Conservation (phyloP, 2,113 vertebrate species). For the Burhinus bistriatus region DNA sequence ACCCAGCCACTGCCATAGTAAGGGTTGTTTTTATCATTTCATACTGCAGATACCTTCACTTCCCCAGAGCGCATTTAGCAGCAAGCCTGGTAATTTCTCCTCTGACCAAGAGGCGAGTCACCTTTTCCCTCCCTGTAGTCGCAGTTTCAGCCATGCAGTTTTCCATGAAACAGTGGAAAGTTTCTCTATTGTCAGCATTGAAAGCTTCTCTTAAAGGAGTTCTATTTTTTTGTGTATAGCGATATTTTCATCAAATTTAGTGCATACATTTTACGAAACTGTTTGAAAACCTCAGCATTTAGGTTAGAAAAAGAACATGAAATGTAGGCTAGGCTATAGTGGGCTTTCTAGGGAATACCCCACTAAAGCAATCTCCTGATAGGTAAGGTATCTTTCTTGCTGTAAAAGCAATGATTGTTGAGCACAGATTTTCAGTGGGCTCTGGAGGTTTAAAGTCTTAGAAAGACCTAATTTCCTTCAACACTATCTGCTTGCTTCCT, state of each 20-base stretch:
- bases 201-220: neutral
- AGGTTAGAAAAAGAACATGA: neutral
- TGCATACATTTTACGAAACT: neutral
- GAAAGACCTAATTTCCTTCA: constrained; percentile 20
- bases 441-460: constrained; percentile 16
- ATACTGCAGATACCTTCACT: neutral
- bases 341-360: constrained; percentile 44
- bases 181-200: neutral
- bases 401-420: neutral
- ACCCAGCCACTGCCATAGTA: fast-evolving
- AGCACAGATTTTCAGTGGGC: constrained; percentile 5
- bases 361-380: neutral
- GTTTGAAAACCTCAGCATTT: neutral
- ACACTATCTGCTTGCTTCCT: neutral
- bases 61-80: neutral
- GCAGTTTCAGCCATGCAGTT: neutral
- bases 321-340: neutral
- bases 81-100: neutral
- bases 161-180: neutral
- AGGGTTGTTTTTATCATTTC: neutral
- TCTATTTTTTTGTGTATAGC: neutral
- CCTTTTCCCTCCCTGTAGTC: neutral
- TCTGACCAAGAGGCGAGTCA: neutral
- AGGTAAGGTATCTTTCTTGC: neutral
- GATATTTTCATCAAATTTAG: neutral